These are phyloP conservation scores for Brachypalpus laphriformis DNA, from an alignment of 2,888 invertebrate genomes.

Conservation along the genomic window DNA sequence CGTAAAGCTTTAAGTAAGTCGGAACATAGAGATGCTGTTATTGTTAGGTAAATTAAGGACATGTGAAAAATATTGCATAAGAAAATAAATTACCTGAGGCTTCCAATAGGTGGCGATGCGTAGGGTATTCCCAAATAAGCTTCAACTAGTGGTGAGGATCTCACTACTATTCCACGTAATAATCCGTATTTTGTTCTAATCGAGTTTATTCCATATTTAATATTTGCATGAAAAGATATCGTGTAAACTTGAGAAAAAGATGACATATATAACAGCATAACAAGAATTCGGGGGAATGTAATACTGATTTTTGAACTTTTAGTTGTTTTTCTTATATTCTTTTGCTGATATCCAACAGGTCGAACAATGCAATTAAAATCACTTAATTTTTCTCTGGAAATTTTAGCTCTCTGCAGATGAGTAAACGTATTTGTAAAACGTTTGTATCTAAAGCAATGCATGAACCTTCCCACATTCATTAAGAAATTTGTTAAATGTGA, in stretches of 20 bases:
- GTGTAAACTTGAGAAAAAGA: conserved; percentile 78
- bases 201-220: conserved; percentile 91
- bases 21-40: no score
- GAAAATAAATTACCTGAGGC: conserved; percentile 87
- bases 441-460: not conserved
- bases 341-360: not conserved
- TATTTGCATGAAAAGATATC: conserved; percentile 83
- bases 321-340: conserved; percentile 16
- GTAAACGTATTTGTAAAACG: not conserved
- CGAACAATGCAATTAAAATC: conserved; percentile 15
- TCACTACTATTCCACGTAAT: conserved; percentile 92
- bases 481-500: conserved; percentile 11
- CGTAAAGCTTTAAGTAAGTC: no score
- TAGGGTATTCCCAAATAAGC: conserved; percentile 97
- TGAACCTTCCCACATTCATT: conserved; percentile 8
- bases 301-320: conserved; percentile 17
- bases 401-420: not conserved
- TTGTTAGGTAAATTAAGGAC: no score
- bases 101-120: conserved; percentile 95
- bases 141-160: conserved; percentile 91
- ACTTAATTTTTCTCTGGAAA: not conserved
- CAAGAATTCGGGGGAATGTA: conserved; percentile 73
- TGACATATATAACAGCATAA: conserved; percentile 78
- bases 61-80: no score
- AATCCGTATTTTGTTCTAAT: conserved; percentile 95